Evolutionary conservation across 1,140 invertebrate species (phyloP).

Genomic region (Metopolophium dirhodum): DNA sequence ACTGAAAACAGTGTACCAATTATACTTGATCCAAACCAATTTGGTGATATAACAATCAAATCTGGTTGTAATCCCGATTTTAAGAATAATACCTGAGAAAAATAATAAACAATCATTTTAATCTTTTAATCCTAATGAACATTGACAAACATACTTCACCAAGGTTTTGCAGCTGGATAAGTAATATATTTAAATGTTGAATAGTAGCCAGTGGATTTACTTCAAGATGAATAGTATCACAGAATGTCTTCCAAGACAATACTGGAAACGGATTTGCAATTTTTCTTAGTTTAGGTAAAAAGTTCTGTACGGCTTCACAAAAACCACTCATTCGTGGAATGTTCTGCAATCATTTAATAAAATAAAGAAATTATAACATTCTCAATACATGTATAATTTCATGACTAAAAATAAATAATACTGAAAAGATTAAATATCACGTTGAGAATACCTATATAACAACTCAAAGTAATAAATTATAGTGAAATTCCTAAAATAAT

Average conservation of each 20-base stretch:
- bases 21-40: constrained; percentile 77
- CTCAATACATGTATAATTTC: neutral
- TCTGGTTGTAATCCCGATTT: constrained; percentile 63
- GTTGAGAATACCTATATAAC: neutral
- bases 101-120: neutral
- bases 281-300: constrained; percentile 68
- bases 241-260: constrained; percentile 72
- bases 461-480: neutral
- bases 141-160: constrained; percentile 68
- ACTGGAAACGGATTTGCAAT: constrained; percentile 70
- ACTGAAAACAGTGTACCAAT: constrained; percentile 76
- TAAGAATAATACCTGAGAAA: constrained; percentile 56
- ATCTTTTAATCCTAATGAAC: neutral
- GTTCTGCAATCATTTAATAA: constrained; percentile 62
- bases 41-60: constrained; percentile 76
- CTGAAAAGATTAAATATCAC: neutral
- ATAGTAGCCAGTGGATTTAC: constrained; percentile 76
- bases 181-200: constrained; percentile 72
- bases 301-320: constrained; percentile 69
- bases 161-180: constrained; percentile 74
- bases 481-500: neutral
- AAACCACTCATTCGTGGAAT: constrained; percentile 71
- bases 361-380: neutral
- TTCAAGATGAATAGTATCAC: constrained; percentile 68
- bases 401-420: neutral